Evolutionary conservation across 2,797 vertebrate genomes (phyloP).

Genomic region (Gallirallus australis): DNA sequence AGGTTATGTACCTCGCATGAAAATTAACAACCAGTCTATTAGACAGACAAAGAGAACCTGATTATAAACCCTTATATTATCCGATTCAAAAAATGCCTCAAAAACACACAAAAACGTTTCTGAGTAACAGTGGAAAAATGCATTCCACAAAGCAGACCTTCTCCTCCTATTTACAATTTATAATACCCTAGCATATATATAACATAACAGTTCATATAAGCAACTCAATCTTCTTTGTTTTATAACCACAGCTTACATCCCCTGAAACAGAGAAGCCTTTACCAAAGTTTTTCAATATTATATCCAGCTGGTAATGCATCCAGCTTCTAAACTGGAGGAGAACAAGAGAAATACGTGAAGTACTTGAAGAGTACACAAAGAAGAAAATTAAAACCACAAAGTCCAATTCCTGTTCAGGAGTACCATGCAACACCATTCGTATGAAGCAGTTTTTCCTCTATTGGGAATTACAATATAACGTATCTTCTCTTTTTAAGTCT

Average conservation of each 20-base stretch:
- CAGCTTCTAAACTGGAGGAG: neutral
- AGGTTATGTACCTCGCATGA: neutral
- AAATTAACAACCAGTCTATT: neutral
- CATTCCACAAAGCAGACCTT: neutral
- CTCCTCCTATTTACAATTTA: neutral
- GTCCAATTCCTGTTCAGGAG: neutral
- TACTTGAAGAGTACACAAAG: neutral
- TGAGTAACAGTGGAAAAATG: neutral
- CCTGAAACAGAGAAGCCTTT: neutral
- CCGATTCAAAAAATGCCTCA: neutral
- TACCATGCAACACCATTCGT: neutral
- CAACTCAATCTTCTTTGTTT: neutral
- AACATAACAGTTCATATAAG: neutral
- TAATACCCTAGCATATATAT: neutral
- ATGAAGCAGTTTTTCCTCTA: neutral
- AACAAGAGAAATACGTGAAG: neutral
- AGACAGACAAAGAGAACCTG: neutral
- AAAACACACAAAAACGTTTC: neutral
- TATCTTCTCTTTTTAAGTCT: neutral
- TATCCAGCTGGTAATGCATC: neutral
- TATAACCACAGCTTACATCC: neutral
- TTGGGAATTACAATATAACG: neutral
- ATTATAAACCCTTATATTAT: neutral
- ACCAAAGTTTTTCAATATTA: neutral
- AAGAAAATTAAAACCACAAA: neutral